phyloP scores from a whole-genome alignment of 2,888 invertebrate species.

The Lepidochrysops patricia region DNA sequence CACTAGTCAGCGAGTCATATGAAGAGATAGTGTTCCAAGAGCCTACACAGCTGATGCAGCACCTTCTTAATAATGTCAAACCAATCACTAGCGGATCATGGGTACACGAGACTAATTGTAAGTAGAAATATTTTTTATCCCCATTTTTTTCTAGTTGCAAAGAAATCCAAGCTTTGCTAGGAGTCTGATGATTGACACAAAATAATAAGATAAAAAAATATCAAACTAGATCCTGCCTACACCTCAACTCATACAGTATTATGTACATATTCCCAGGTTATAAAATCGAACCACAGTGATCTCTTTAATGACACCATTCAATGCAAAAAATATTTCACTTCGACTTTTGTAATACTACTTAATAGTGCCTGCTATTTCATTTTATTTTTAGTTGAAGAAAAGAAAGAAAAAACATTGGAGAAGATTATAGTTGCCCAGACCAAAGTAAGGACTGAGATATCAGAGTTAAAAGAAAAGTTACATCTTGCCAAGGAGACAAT shows the following conservation, averaged over 20 bases:
- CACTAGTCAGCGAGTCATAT: constrained; percentile 93
- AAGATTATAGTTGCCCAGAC: constrained; percentile 85
- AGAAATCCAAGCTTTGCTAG: too few species aligned
- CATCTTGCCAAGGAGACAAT: constrained; percentile 91
- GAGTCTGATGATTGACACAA: too few species aligned
- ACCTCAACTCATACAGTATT: too few species aligned
- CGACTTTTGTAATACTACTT: background rate
- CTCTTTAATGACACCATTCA: too few species aligned
- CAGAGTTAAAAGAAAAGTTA: constrained; percentile 87
- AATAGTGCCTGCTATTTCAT: background rate
- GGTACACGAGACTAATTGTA: constrained; percentile 93
- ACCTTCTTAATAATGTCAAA: constrained; percentile 84
- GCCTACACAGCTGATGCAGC: constrained; percentile 92
- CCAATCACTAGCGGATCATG: constrained; percentile 82
- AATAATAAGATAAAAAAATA: too few species aligned
- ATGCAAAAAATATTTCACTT: too few species aligned
- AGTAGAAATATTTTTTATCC: constrained; percentile 47
- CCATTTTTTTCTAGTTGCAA: too few species aligned
- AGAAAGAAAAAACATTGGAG: constrained; percentile 85
- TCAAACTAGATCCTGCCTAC: too few species aligned
- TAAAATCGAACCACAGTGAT: too few species aligned
- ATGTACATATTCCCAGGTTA: too few species aligned
- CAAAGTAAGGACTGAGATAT: constrained; percentile 87
- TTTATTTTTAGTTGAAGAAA: constrained; percentile 86
- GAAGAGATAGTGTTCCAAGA: constrained; percentile 97